These are phyloP conservation scores for Bucco capensis DNA, from an alignment of 2,113 vertebrate species.

Conservation along the genomic window DNA sequence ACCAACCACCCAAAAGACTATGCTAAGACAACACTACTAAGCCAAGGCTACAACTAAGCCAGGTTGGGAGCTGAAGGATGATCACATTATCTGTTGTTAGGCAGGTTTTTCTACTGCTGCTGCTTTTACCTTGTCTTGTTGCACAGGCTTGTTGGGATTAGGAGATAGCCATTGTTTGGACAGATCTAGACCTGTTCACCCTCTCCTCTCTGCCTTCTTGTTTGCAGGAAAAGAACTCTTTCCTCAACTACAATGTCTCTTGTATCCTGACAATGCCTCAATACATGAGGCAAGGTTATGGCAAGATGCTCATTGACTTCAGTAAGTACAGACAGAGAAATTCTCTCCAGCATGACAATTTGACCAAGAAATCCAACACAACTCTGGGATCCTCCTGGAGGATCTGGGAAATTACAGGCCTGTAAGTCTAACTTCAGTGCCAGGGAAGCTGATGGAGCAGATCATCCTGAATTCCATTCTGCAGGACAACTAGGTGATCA, in stretches of 20 bases:
- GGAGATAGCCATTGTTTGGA: neutral
- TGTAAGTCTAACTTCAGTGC: too few relatives aligned
- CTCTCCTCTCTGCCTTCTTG: neutral
- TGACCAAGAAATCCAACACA: neutral
- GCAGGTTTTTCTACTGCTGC: neutral
- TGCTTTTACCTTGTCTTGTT: neutral
- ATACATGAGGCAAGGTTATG: slow-evolving; percentile 97
- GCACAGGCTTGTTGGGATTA: neutral
- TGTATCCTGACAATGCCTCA: slow-evolving; percentile 99
- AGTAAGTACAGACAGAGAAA: slow-evolving; percentile 79
- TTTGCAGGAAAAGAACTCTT: slow-evolving; percentile 96
- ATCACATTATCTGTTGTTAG: neutral
- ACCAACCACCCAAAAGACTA: neutral
- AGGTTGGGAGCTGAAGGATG: neutral
- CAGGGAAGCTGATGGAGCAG: too few relatives aligned
- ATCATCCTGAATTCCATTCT: too few relatives aligned
- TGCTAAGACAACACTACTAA: too few relatives aligned
- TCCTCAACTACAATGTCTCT: slow-evolving; percentile 98
- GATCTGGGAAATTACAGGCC: too few relatives aligned
- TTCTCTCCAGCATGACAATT: neutral
- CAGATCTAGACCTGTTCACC: neutral
- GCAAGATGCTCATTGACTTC: slow-evolving; percentile 99
- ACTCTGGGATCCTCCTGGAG: too few relatives aligned
- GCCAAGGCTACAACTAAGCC: too few relatives aligned
- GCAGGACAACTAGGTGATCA: too few relatives aligned